Evolutionary conservation across 2,113 vertebrate genomes (phyloP).

Genomic region (Odontesthes bonariensis): DNA sequence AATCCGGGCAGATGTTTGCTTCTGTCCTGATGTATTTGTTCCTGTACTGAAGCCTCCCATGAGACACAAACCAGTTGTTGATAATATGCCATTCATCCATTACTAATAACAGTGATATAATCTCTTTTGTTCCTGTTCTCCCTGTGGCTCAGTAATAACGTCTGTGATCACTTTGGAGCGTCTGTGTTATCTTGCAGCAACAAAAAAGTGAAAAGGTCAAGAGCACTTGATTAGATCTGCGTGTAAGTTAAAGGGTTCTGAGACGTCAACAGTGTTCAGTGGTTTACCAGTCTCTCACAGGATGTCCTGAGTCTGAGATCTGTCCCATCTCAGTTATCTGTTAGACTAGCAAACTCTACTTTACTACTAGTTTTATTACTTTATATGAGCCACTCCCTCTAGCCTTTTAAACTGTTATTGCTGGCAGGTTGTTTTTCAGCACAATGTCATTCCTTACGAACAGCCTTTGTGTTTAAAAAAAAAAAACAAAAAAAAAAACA

Average conservation of each 20-base stretch:
- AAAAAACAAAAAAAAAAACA: too few species aligned
- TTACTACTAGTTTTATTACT: neutral
- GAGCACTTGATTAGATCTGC: constrained; percentile 1
- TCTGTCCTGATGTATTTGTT: neutral
- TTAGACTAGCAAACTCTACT: neutral
- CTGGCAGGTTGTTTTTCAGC: too few species aligned
- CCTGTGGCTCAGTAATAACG: neutral
- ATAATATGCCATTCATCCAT: constrained; percentile 17
- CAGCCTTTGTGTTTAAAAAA: too few species aligned
- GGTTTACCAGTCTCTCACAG: neutral
- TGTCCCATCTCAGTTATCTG: neutral
- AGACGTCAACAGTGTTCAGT: neutral
- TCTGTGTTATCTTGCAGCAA: constrained; percentile 3
- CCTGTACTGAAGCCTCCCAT: neutral
- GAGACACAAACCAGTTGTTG: constrained; percentile 35
- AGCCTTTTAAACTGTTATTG: too few species aligned
- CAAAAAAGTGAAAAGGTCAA: constrained; percentile 25
- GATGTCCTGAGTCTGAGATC: neutral
- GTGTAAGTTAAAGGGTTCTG: constrained; percentile 3
- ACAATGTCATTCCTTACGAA: too few species aligned
- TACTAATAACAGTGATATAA: constrained; percentile 38
- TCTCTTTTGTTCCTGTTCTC: constrained; percentile 22
- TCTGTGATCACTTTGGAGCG: constrained; percentile 21
- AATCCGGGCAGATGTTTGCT: neutral
- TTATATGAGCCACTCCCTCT: neutral